Evolutionary conservation across 2,113 vertebrate species (phyloP).

Genomic region (Glaucomys volans): DNA sequence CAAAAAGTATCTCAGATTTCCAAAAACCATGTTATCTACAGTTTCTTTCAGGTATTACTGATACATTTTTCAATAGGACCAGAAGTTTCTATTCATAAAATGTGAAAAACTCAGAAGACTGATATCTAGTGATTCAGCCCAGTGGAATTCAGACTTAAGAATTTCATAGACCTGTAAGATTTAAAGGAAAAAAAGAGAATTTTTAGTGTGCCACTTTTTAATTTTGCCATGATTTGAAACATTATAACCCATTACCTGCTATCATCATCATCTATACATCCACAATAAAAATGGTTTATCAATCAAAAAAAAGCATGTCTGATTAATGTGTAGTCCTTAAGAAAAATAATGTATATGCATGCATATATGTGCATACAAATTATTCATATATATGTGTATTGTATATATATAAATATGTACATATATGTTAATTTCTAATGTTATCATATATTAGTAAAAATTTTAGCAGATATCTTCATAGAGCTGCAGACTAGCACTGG

Average conservation of each 20-base stretch:
- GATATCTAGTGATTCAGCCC: not conserved
- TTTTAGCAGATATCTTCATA: not conserved
- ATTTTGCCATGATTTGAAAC: not conserved
- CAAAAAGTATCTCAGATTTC: not conserved
- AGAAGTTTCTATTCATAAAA: not conserved
- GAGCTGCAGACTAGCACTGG: not conserved
- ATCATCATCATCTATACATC: not conserved
- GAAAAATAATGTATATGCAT: not conserved
- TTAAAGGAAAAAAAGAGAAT: not conserved
- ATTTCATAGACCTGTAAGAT: not conserved
- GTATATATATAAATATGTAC: no score
- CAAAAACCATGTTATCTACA: constrained; percentile 22
- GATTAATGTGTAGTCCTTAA: not conserved
- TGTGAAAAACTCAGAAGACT: not conserved
- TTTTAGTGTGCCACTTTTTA: not conserved
- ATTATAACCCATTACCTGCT: not conserved
- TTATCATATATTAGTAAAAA: not conserved
- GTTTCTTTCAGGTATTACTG: constrained; percentile 13
- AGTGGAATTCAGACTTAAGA: not conserved
- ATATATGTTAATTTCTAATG: not conserved
- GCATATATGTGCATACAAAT: not conserved
- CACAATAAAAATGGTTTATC: not conserved
- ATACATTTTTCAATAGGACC: not conserved
- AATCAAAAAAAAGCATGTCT: not conserved
- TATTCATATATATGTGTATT: not conserved